Percentiles rank a stretch among this genome's conserved stretches.
phyloP scores from a whole-genome alignment of 2,888 invertebrate species.

The Hecatera dysodea region DNA sequence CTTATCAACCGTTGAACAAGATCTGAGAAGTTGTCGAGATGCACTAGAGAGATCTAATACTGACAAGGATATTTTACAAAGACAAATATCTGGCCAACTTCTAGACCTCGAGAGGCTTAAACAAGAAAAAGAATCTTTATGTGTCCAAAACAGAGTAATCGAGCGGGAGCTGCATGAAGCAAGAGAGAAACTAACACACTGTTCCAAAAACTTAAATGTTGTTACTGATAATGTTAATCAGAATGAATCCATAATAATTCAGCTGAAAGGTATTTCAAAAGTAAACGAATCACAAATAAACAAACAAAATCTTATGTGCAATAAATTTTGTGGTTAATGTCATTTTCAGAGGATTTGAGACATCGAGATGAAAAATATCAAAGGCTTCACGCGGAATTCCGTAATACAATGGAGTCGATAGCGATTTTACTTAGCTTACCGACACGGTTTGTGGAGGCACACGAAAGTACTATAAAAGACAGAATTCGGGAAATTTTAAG shows the following conservation, averaged over 20 bases:
- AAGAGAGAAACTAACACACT: constrained; percentile 92
- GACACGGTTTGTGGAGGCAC: constrained; percentile 94
- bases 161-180: constrained; percentile 94
- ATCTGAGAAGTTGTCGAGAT: constrained; percentile 92
- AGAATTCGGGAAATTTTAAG: constrained; percentile 94
- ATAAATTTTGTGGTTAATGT: background rate
- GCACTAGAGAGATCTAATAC: constrained; percentile 92
- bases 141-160: constrained; percentile 93
- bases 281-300: background rate
- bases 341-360: constrained; percentile 92
- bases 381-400: constrained; percentile 92
- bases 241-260: constrained; percentile 93
- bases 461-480: constrained; percentile 95
- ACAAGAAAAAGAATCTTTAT: constrained; percentile 94
- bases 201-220: constrained; percentile 92
- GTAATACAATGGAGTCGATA: constrained; percentile 93
- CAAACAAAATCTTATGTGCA: background rate
- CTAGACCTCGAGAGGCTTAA: constrained; percentile 93
- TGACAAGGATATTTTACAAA: constrained; percentile 94
- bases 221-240: constrained; percentile 93
- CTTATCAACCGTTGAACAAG: constrained; percentile 92
- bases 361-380: constrained; percentile 93
- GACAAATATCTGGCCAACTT: constrained; percentile 93
- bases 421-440: constrained; percentile 94
- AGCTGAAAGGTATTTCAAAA: constrained; percentile 91